Conservation (phyloP, 2,888 invertebrate species). For the Mythimna albipuncta region DNA sequence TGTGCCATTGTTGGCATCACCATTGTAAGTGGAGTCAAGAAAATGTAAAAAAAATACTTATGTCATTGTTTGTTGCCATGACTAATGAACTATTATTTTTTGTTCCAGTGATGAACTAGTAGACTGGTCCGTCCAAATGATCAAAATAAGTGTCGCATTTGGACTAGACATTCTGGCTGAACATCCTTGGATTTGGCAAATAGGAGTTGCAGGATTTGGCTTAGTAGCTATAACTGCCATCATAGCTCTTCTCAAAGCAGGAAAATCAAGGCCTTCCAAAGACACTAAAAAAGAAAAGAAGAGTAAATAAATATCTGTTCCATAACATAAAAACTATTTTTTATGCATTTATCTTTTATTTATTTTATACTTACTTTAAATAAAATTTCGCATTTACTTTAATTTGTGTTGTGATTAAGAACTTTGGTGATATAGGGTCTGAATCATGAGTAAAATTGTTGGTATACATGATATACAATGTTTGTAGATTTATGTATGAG, state of each 20-base stretch:
- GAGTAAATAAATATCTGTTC: conserved; percentile 77
- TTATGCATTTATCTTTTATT: conserved; percentile 48
- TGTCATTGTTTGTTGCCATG: neutral
- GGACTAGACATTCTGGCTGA: conserved; percentile 80
- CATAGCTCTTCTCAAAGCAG: conserved; percentile 86
- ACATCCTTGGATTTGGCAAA: conserved; percentile 89
- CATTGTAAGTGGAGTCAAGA: conserved; percentile 92
- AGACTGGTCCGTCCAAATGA: conserved; percentile 85
- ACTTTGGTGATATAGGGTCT: conserved; percentile 45
- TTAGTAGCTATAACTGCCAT: conserved; percentile 86
- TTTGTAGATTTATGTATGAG: conserved; percentile 29
- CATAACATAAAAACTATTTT: conserved; percentile 30
- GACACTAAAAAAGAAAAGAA: conserved; percentile 86
- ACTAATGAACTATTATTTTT: conserved; percentile 12
- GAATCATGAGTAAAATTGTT: conserved; percentile 28
- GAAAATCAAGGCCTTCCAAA: conserved; percentile 78
- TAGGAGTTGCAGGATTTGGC: conserved; percentile 86
- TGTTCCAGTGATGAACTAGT: conserved; percentile 87
- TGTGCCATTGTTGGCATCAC: conserved; percentile 94
- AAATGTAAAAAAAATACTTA: too few relatives aligned
- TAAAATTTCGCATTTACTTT: conserved; percentile 52
- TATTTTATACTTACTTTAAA: conserved; percentile 36
- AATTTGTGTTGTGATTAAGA: conserved; percentile 39
- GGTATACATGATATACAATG: conserved; percentile 7
- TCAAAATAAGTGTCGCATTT: conserved; percentile 79